Evolutionary conservation across 2,888 invertebrate species (phyloP).

Genomic region (Trachelus troglodyta): DNA sequence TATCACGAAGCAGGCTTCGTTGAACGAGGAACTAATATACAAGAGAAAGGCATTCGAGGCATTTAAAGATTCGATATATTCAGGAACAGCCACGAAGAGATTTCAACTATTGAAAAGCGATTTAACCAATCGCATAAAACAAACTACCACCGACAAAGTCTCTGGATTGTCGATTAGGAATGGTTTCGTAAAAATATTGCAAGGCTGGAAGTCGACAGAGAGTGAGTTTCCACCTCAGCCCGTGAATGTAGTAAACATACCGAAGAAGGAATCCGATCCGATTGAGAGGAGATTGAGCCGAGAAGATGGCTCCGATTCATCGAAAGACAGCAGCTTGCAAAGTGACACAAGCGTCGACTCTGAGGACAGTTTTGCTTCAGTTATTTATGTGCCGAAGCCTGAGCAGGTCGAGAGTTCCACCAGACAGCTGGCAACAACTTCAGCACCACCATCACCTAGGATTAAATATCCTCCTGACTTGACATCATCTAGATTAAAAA

Average conservation of each 20-base stretch:
- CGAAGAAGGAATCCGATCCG: conserved; percentile 55
- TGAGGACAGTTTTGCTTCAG: conserved; percentile 93
- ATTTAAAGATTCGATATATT: conserved; percentile 79
- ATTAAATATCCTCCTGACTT: conserved; percentile 78
- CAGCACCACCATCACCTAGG: conserved; percentile 83
- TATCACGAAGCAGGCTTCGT: conserved; percentile 89
- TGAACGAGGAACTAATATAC: conserved; percentile 88
- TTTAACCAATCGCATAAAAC: conserved; percentile 85
- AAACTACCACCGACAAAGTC: conserved; percentile 85
- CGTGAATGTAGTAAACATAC: conserved; percentile 20
- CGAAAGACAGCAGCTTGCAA: conserved; percentile 89
- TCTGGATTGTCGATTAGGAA: conserved; percentile 77
- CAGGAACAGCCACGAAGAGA: conserved; percentile 77
- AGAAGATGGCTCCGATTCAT: conserved; percentile 90
- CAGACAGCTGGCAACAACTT: conserved; percentile 73
- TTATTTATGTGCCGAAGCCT: conserved; percentile 89
- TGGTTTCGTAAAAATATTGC: conserved; percentile 85
- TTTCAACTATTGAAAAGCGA: conserved; percentile 83
- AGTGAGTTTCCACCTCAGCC: conserved; percentile 31
- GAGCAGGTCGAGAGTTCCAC: conserved; percentile 70
- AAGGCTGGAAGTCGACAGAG: conserved; percentile 70
- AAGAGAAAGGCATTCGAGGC: conserved; percentile 76
- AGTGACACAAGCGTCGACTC: conserved; percentile 95
- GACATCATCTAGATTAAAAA: conserved; percentile 75
- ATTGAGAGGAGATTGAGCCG: conserved; percentile 81